Evolutionary conservation across 2,113 vertebrate genomes (phyloP).

Genomic region (Planiliza haematocheilus): DNA sequence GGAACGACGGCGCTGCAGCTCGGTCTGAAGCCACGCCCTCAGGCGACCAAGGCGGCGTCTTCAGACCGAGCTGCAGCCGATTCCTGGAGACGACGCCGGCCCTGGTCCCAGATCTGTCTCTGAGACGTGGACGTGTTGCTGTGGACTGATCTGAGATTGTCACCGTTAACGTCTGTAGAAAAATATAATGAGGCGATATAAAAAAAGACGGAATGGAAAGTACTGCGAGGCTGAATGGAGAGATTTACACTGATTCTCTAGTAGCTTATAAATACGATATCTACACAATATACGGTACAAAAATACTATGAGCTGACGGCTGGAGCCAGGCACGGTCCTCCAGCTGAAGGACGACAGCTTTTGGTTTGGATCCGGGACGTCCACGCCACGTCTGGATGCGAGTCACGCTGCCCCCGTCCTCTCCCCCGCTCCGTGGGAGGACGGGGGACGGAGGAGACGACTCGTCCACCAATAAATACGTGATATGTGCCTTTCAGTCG

Average conservation of each 20-base stretch:
- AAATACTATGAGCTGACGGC: conserved; percentile 86
- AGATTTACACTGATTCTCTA: conserved; percentile 91
- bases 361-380: conserved; percentile 65
- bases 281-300: conserved; percentile 91
- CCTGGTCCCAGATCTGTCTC: too few relatives aligned
- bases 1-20: too few relatives aligned
- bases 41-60: too few relatives aligned
- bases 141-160: conserved; percentile 76
- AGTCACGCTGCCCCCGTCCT: conserved; percentile 9
- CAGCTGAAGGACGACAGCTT: conserved; percentile 9
- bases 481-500: conserved; percentile 39
- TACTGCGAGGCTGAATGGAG: conserved; percentile 89
- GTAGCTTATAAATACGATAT: conserved; percentile 93
- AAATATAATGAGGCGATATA: conserved; percentile 87
- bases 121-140: conserved; percentile 70
- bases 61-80: too few relatives aligned
- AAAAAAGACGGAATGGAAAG: conserved; percentile 81
- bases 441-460: too few relatives aligned
- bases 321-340: too few relatives aligned
- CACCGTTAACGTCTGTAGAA: conserved; percentile 84
- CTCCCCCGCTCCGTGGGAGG: too few relatives aligned
- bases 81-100: too few relatives aligned
- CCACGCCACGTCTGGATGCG: conserved; percentile 18
- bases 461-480: too few relatives aligned
- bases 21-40: too few relatives aligned